These are phyloP conservation scores for Megalonaias nervosa DNA, from an alignment of 1,140 invertebrate genomes.

Conservation along the genomic window DNA sequence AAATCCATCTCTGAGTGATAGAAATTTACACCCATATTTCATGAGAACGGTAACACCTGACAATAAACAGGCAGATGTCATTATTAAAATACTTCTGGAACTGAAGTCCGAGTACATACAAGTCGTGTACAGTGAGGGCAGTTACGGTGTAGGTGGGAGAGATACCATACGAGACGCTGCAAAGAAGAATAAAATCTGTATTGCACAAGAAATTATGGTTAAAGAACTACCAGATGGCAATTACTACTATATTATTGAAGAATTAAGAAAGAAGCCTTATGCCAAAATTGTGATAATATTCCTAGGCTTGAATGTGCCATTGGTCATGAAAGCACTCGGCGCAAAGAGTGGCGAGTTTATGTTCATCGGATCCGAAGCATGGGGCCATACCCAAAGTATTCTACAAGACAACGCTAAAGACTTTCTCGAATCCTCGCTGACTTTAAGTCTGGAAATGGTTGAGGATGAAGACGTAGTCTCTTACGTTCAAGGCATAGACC, in stretches of 20 bases:
- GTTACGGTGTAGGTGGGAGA: conserved; percentile 30
- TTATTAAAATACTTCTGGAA: conserved; percentile 65
- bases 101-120: conserved; percentile 42
- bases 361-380: no score
- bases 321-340: conserved; percentile 8
- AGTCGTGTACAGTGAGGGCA: conserved; percentile 30
- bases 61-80: conserved; percentile 82
- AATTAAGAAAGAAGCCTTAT: conserved; percentile 1
- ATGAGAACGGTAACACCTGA: conserved; percentile 84
- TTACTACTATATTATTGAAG: conserved; percentile 13
- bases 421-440: no score
- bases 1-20: conserved; percentile 81
- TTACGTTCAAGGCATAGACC: no score
- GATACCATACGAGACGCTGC: conserved; percentile 20
- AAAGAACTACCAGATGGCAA: background rate
- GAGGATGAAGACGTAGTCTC: no score
- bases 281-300: conserved; percentile 32
- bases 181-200: conserved; percentile 32
- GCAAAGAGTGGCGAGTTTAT: no score
- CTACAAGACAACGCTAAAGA: no score
- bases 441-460: no score
- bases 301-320: conserved; percentile 1
- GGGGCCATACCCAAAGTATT: no score
- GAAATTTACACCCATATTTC: conserved; percentile 82
- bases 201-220: conserved; percentile 39